These are phyloP conservation scores for Druon quercuslanigerum DNA, from an alignment of 1,140 invertebrate genomes.

Conservation along the genomic window DNA sequence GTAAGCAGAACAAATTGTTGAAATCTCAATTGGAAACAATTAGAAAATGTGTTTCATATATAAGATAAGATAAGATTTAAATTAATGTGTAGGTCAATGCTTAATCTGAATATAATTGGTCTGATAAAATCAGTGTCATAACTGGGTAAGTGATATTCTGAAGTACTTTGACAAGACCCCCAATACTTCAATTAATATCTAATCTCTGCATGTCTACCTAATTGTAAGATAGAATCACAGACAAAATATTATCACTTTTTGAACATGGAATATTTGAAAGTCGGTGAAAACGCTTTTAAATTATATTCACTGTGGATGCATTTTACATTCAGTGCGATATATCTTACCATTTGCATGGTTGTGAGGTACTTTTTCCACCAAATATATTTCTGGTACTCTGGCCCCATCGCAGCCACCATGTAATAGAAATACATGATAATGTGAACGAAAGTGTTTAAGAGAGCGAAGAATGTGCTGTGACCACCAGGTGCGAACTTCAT, in stretches of 20 bases:
- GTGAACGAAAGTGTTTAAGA: slow-evolving; percentile 95
- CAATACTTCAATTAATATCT: neutral
- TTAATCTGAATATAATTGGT: slow-evolving; percentile 10
- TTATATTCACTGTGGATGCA: neutral
- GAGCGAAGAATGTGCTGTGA: slow-evolving; percentile 93
- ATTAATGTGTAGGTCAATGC: neutral
- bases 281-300: neutral
- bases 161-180: neutral
- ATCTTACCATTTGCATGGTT: slow-evolving; percentile 90
- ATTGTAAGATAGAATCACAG: too few relatives aligned
- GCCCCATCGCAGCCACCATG: slow-evolving; percentile 93
- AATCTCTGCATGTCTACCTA: neutral
- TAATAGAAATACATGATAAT: slow-evolving; percentile 97
- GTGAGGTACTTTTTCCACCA: slow-evolving; percentile 98
- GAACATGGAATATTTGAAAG: too few relatives aligned
- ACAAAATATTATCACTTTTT: too few relatives aligned
- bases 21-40: neutral
- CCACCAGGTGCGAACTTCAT: slow-evolving; percentile 96
- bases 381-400: slow-evolving; percentile 90
- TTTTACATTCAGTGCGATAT: neutral
- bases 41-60: neutral
- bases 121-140: neutral
- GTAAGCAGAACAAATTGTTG: too few relatives aligned
- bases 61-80: neutral
- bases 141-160: neutral